Conservation (phyloP, 2,797 vertebrate species). For the Melanogrammus aeglefinus region DNA sequence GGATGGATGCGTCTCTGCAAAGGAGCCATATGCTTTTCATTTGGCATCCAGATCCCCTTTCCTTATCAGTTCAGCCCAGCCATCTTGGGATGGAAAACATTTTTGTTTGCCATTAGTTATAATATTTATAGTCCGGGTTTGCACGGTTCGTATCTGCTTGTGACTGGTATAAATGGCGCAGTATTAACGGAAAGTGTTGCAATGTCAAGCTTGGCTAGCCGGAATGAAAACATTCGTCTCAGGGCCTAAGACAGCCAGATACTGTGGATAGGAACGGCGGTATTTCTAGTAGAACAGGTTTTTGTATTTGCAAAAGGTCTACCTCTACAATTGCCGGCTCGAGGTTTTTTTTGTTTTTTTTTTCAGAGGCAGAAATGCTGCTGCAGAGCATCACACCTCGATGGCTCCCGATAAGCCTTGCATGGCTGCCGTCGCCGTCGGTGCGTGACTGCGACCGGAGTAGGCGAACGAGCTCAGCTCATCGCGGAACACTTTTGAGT, state of each 20-base stretch:
- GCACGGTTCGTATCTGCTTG: background rate
- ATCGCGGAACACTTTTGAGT: background rate
- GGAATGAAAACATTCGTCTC: background rate
- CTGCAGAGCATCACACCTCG: background rate
- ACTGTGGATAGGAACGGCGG: background rate
- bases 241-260: background rate
- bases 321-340: background rate
- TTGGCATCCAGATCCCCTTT: conserved; percentile 53
- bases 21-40: conserved; percentile 69
- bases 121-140: background rate
- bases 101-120: background rate
- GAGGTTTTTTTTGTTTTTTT: background rate
- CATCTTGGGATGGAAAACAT: conserved; percentile 41
- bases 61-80: conserved; percentile 58
- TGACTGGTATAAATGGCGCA: background rate
- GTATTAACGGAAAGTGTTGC: background rate
- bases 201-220: background rate
- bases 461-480: background rate
- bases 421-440: background rate
- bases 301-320: too few relatives aligned
- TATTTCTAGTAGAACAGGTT: background rate
- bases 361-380: background rate
- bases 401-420: background rate
- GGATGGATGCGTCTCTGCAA: conserved; percentile 60
- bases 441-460: background rate